phyloP scores from a whole-genome alignment of 2,797 vertebrate genomes.

The Dermochelys coriacea region DNA sequence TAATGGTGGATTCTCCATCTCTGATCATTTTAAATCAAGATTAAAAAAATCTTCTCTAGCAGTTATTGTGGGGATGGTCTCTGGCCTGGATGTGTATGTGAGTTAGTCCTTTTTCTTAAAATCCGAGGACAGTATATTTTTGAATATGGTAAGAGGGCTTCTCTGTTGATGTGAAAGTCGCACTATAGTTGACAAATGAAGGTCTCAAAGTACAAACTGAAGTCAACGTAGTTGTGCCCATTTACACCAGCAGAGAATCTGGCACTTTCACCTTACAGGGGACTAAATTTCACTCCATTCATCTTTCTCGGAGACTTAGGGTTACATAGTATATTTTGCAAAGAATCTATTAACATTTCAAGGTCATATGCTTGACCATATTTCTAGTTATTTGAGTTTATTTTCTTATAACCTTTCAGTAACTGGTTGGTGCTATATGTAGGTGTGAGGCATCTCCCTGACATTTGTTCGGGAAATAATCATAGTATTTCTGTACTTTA shows the following conservation, averaged over 20 bases:
- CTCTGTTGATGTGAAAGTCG: not conserved
- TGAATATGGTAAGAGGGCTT: not conserved
- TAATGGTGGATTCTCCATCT: not conserved
- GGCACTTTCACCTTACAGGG: not conserved
- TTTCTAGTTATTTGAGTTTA: not conserved
- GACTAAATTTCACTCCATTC: not conserved
- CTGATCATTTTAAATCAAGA: too few relatives aligned
- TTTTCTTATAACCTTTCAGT: conserved; percentile 29
- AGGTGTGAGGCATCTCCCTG: not conserved
- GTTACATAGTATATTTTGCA: not conserved
- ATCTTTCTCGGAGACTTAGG: not conserved
- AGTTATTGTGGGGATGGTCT: too few relatives aligned
- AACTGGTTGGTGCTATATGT: conserved; percentile 18
- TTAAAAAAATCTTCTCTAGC: too few relatives aligned
- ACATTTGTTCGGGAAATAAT: conserved; percentile 32
- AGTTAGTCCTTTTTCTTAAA: not conserved
- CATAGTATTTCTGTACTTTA: conserved; percentile 17
- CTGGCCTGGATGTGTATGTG: not conserved
- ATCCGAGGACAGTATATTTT: not conserved
- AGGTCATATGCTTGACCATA: not conserved
- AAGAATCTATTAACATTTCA: not conserved
- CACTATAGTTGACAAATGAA: not conserved
- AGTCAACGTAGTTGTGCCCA: not conserved
- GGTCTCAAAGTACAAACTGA: not conserved
- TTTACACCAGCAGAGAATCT: not conserved